Evolutionary conservation across 2,797 vertebrate species (phyloP), one percentile per base, ranked within the genome.

Genomic region (Cuculus canorus): DNA sequence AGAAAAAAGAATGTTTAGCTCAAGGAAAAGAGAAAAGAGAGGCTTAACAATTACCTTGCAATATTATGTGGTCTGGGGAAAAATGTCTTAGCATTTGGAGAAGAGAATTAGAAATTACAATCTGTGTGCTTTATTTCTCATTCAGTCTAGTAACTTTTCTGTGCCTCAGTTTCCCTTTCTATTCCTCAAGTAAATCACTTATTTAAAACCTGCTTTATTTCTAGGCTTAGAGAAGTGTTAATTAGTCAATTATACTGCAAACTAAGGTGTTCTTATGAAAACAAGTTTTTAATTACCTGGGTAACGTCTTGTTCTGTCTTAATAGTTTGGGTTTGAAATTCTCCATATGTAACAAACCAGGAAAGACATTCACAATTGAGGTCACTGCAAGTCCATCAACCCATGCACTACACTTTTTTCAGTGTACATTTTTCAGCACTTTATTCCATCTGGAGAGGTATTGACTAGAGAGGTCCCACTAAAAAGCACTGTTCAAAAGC

Each of bases 281-380:
- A 73, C 12, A 83, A 87, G 14, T 5, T 72, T 65, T 59, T 63
- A 4, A 60, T 85, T 89, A 73, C 32, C 32, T 86, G 89, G 25
- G 9, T 32, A 91, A 63, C 13, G 17, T 68, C 54, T 73, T 85
- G 14, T 88, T 77, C 33, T 89, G 56, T n/a, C 28, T 82, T 8
- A 3, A 57, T n/a, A n/a, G 35, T 80, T 64, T 70, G 45, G 37
- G 35, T 71, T 75, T 93, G 56, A 94, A 93, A 93, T 91, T 91
- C 33, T 69, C 28, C 25, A 52, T 5, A 17, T 37, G 16, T 70
- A 91, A 33, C 69, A 94, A 88, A 77, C 12, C 24, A 54, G 43
- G 35, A 84, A 76, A 89, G 43, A 59, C 86, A 79, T 7, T 73
- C 64, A 64, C 43, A 78, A 16, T 28, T 63, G 54, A 75, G 32